Percentiles rank a stretch among this genome's conserved stretches.
These are phyloP conservation scores for Ambastaia sidthimunki DNA, from an alignment of 2,797 vertebrate genomes.

Conservation along the genomic window DNA sequence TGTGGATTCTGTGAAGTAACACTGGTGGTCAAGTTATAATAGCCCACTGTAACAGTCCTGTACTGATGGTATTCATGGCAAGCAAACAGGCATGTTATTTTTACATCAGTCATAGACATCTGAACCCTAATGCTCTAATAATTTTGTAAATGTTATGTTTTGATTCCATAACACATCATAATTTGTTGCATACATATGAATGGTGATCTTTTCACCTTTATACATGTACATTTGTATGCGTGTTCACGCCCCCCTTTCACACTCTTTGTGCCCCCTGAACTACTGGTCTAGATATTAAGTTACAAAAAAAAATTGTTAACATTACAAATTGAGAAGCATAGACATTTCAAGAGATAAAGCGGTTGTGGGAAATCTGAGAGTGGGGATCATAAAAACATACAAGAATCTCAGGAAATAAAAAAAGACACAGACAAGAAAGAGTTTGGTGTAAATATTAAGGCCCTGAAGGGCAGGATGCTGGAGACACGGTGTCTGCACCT, in stretches of 20 bases:
- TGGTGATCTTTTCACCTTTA: too few species aligned
- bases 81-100: too few species aligned
- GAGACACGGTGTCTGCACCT: constrained; percentile 64
- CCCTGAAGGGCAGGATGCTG: constrained; percentile 62
- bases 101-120: too few species aligned
- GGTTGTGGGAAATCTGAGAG: constrained; percentile 50
- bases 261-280: not conserved
- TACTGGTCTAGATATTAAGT: not conserved
- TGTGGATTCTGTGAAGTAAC: too few species aligned
- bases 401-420: constrained; percentile 34
- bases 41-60: too few species aligned
- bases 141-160: too few species aligned
- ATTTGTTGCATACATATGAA: too few species aligned
- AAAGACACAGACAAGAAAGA: constrained; percentile 43
- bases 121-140: too few species aligned
- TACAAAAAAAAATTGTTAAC: not conserved
- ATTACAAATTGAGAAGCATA: not conserved
- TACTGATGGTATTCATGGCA: too few species aligned
- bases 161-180: too few species aligned
- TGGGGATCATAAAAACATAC: constrained; percentile 22
- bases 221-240: too few species aligned
- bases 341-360: constrained; percentile 15
- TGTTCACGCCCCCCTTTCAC: not conserved
- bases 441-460: constrained; percentile 54
- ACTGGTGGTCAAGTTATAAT: too few species aligned